Percentiles rank a stretch among this genome's conserved stretches.
Conservation (phyloP, 2,113 vertebrate genomes). For the Ammodytes marinus region DNA sequence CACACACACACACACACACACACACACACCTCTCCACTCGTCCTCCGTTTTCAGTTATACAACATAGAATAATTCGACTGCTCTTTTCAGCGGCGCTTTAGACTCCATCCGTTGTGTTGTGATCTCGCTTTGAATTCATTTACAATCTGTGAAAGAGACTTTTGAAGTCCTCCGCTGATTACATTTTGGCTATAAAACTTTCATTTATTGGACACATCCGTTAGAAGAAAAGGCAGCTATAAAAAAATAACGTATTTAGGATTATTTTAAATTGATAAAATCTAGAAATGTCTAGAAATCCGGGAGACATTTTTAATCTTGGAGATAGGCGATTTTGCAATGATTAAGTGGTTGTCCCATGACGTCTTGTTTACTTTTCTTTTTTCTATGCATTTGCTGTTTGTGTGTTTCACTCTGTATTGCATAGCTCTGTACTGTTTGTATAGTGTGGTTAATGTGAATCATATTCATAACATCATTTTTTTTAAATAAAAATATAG, state of each 20-base stretch:
- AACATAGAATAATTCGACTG: not conserved
- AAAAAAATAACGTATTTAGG: not conserved
- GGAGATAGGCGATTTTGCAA: too few species aligned
- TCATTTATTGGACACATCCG: not conserved
- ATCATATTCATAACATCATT: too few species aligned
- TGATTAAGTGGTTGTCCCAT: too few species aligned
- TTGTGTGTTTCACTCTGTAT: not conserved
- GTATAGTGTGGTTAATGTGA: too few species aligned
- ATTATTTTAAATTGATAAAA: not conserved
- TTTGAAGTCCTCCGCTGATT: not conserved
- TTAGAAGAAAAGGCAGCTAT: not conserved
- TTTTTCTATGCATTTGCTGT: too few species aligned
- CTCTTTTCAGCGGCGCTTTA: not conserved
- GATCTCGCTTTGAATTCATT: not conserved
- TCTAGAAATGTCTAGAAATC: too few species aligned
- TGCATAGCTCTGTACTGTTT: too few species aligned
- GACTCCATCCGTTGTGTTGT: not conserved
- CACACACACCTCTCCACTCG: conserved; percentile 19
- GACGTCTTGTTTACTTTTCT: too few species aligned
- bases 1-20: too few species aligned
- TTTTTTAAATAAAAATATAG: too few species aligned
- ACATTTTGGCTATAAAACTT: not conserved
- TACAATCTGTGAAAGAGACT: not conserved
- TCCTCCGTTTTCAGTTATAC: conserved; percentile 28
- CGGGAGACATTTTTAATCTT: too few species aligned